Percentiles rank a stretch among this genome's conserved stretches.
phyloP scores from a whole-genome alignment of 2,888 invertebrate species.

The Taphrorychus bicolor region DNA sequence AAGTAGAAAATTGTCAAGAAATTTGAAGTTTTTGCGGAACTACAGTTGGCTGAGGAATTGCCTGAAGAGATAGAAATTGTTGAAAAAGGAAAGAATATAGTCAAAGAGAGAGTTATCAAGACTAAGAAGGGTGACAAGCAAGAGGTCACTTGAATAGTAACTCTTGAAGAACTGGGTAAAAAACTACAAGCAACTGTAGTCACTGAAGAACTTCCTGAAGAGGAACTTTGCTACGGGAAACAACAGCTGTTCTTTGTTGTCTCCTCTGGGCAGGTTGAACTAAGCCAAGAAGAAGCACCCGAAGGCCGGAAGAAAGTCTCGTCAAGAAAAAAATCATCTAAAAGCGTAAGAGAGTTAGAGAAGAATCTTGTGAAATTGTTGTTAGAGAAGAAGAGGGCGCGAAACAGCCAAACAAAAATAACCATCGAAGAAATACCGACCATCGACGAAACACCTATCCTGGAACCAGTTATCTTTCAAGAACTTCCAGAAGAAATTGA shows the following conservation, averaged over 20 bases:
- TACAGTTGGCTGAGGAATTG: conserved; percentile 38
- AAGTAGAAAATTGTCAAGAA: conserved; percentile 29
- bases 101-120: conserved; percentile 58
- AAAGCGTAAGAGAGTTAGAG: conserved; percentile 55
- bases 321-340: conserved; percentile 59
- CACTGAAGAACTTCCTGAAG: conserved; percentile 54
- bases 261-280: conserved; percentile 53
- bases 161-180: conserved; percentile 50
- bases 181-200: conserved; percentile 50
- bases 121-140: conserved; percentile 58
- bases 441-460: conserved; percentile 43
- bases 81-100: conserved; percentile 43
- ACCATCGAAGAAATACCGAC: conserved; percentile 44
- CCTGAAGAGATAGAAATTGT: conserved; percentile 48
- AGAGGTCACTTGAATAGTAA: conserved; percentile 51
- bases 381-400: conserved; percentile 52
- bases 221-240: conserved; percentile 31
- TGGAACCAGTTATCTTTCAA: conserved; percentile 44
- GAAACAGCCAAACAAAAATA: conserved; percentile 53
- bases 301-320: conserved; percentile 46
- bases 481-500: conserved; percentile 52
- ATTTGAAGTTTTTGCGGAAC: conserved; percentile 33
- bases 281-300: conserved; percentile 51
- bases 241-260: conserved; percentile 48
- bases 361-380: conserved; percentile 55